Base-by-base conservation (phyloP, 2,888 invertebrate species). In the Tipula unca region DNA sequence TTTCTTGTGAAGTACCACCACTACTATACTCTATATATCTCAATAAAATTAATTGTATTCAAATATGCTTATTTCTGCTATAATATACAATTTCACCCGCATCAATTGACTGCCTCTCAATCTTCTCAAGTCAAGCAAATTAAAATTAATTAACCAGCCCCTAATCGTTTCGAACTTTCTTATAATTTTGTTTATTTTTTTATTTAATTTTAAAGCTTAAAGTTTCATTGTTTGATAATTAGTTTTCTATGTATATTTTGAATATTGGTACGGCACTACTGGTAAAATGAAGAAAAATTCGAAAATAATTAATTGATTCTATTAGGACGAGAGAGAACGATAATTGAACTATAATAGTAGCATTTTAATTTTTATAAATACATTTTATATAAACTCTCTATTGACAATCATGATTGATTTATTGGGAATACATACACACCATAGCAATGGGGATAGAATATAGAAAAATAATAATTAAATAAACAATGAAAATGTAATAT, bases 381-480 rank as follows among this genome's bases (percentile, higher is more conserved):
- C 17, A 54, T 54, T 54, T 69, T 69, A 25, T 48, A 48, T 25
- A 69, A 69, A 69, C 25, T 69, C 25, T 69, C 69, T 69, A 25
- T 69, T 69, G 69, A 69, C 69, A 69, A 69, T 69, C 69, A 69
- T 25, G 69, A 69, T 69, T 69, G 69, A 69, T 69, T 69, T 69
- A 69, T 25, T 69, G 69, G 69, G 25, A 25, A 69, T 69, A 14
- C 10, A 17, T 3, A 48, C n/a, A n/a, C n/a, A 69, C 69, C 25
- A 2, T 17, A 48, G 48, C 48, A 69, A 69, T 48, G 48, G n/a
- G n/a, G 48, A 17, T 3, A 10, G 25, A 69, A 20, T 10, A 69
- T 69, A 5, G 42, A 13, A 42, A 42, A 54, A 54, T 54, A 69
- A 69, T 69, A 25, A 69, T 69, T 69, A 69, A 69, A 69, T 69